phyloP scores from a whole-genome alignment of 1,140 invertebrate species.

The Caerostris darwini region DNA sequence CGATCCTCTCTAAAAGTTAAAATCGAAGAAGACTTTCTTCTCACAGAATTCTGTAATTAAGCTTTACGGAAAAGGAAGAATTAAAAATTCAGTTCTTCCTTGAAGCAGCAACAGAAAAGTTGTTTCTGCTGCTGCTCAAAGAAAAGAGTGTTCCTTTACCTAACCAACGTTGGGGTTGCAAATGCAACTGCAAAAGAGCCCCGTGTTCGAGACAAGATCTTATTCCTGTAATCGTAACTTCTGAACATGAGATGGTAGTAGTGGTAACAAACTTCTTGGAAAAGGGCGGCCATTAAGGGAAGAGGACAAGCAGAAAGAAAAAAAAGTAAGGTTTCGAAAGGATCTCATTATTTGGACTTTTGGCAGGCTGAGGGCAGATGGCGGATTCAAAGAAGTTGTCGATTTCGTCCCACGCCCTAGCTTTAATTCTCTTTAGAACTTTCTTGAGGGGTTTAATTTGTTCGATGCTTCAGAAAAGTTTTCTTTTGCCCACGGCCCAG shows the following conservation, averaged over 20 bases:
- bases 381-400: constrained; percentile 34
- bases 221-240: constrained; percentile 32
- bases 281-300: constrained; percentile 12
- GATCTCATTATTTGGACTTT: constrained; percentile 32
- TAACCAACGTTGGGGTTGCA: background rate
- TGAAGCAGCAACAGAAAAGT: background rate
- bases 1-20: background rate
- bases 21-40: background rate
- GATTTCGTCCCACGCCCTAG: constrained; percentile 33
- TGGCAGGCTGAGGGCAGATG: background rate
- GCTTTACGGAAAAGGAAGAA: background rate
- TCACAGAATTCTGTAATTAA: constrained; percentile 11
- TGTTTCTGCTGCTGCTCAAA: background rate
- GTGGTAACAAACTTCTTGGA: constrained; percentile 26
- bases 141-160: background rate
- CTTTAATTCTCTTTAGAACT: constrained; percentile 29
- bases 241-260: background rate
- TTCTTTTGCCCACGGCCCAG: no score
- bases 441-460: no score
- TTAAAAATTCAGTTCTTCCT: constrained; percentile 33
- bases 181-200: background rate
- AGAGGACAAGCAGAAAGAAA: background rate
- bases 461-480: no score
- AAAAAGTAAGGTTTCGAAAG: background rate
- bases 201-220: constrained; percentile 10